Base-by-base conservation (phyloP, 2,113 vertebrate genomes). In the Oncorhynchus keta region DNA sequence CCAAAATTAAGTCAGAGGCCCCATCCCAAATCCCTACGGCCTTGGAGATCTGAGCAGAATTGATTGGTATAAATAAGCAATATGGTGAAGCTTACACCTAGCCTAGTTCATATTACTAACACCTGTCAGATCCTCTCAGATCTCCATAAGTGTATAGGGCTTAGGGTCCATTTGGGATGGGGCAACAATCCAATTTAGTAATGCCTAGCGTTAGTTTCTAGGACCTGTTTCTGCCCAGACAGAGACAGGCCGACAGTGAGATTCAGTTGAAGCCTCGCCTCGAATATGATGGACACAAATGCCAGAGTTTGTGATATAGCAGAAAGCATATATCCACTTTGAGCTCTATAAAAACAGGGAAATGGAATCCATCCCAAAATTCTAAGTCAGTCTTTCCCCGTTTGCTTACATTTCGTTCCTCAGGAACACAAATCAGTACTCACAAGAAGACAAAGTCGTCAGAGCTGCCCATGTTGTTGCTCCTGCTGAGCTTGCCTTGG, bases 401-500 rank as follows among this genome's bases (percentile, higher is more conserved):
- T 18, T 55, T 55, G 51, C 51, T 18, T 16, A 55, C 16, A 55
- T 55, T 55, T 18, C 5, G 16, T 55, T 55, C 51, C 51, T 55
- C 5, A 18, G 3, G 3, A 18, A 55, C 51, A 55, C 51, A 16
- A 18, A 16, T 14, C 16, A 55, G 14, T 55, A 48, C 51, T 92
- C 87, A 97, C 83, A 97, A 87, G 85, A 97, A 95, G 71, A 97
- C 96, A 83, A 97, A 97, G 79, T 96, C 96, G 4, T 97, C 96
- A 0, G 93, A 89, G 82, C 91, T 94, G 16, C 89, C 89, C 75
- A 91, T 89, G 71, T 93, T 93, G 70, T 85, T 90, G 55, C 83
- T 81, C 68, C 81, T 89, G 77, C 86, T 81, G 67, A 83, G 83
- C 62, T 61, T 87, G 16, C 90, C 90, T 0, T 87, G 66, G 39